Percentiles rank a stretch among this genome's conserved stretches.
phyloP scores from a whole-genome alignment of 2,797 vertebrate genomes.

The Podarcis siculus region DNA sequence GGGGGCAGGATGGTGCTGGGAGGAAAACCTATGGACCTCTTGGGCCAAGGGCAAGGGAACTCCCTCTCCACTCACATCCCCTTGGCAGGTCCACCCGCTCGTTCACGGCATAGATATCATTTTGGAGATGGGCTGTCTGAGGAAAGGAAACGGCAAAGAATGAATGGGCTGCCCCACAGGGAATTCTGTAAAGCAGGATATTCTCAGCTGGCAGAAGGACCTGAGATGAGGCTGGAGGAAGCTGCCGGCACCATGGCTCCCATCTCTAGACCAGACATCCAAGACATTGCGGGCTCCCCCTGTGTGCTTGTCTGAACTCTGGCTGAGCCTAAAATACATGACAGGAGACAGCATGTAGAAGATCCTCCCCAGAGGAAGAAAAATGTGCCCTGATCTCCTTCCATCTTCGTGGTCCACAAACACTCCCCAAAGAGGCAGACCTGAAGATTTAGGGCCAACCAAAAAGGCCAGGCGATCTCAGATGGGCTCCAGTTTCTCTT shows the following conservation, averaged over 20 bases:
- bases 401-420: not conserved
- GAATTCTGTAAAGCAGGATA: constrained; percentile 35
- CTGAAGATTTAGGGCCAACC: not conserved
- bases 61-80: no score
- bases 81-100: constrained; percentile 70
- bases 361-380: not conserved
- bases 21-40: constrained; percentile 45
- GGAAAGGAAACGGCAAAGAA: constrained; percentile 53
- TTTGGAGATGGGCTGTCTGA: constrained; percentile 61
- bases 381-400: not conserved
- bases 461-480: not conserved
- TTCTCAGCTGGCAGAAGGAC: no score
- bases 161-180: not conserved
- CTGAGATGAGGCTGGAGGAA: not conserved
- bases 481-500: not conserved
- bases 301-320: not conserved
- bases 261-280: no score
- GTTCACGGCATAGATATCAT: constrained; percentile 51
- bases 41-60: not conserved
- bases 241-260: not conserved
- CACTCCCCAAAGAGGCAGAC: not conserved
- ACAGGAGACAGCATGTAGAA: not conserved
- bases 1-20: not conserved
- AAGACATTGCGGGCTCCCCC: no score
- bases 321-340: not conserved